These are phyloP conservation scores for Collichthys lucidus DNA, from an alignment of 2,113 vertebrate genomes.

Conservation along the genomic window DNA sequence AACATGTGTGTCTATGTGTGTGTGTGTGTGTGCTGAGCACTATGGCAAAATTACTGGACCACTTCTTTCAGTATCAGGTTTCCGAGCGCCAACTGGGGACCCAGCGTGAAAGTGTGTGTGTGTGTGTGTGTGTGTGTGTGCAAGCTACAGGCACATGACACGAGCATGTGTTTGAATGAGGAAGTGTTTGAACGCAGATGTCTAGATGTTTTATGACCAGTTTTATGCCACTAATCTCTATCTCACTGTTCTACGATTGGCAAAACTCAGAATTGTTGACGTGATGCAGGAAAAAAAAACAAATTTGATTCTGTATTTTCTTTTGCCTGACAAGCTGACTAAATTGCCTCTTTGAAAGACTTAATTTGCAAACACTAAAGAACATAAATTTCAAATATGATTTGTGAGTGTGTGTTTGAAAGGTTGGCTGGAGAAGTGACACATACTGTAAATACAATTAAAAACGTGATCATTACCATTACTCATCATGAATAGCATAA, in stretches of 20 bases:
- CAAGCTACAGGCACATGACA: slow-evolving; percentile 22
- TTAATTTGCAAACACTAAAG: neutral
- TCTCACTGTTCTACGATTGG: neutral
- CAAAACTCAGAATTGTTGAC: neutral
- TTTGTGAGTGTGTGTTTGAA: slow-evolving; percentile 6
- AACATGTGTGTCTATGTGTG: slow-evolving; percentile 62
- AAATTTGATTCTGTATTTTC: neutral
- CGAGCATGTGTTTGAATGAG: slow-evolving; percentile 31
- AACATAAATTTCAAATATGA: neutral
- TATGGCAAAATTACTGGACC: slow-evolving; percentile 70
- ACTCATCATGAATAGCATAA: neutral
- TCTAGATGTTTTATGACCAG: slow-evolving; percentile 12
- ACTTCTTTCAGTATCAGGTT: slow-evolving; percentile 78
- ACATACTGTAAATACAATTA: slow-evolving; percentile 16
- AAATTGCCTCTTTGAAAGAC: neutral
- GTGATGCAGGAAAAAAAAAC: neutral
- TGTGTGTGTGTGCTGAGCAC: slow-evolving; percentile 37
- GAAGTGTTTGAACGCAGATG: slow-evolving; percentile 26
- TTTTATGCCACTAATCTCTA: slow-evolving; percentile 9
- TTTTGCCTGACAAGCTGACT: neutral
- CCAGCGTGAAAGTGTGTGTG: slow-evolving; percentile 37
- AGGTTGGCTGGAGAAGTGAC: neutral
- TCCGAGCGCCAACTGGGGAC: slow-evolving; percentile 75
- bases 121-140: slow-evolving; percentile 15
- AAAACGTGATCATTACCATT: slow-evolving; percentile 8